A percentile compares a stretch with the other conserved stretches of the same genome.
These are phyloP conservation scores for Drosophila tani DNA, from an alignment of 1,140 invertebrate species.

Conservation along the genomic window DNA sequence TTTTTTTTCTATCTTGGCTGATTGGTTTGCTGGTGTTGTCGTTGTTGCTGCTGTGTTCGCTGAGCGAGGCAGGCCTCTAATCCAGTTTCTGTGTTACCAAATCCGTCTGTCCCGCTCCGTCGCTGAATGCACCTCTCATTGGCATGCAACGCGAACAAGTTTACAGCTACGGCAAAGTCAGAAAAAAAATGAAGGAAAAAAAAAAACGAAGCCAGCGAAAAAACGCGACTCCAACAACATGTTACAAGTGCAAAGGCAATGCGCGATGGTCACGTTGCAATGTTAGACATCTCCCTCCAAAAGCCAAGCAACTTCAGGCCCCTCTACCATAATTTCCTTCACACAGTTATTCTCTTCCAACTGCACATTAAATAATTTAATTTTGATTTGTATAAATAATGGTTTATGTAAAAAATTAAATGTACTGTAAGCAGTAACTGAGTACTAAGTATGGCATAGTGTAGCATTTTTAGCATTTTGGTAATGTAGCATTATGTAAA, in stretches of 20 bases:
- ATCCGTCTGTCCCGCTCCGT: constrained; percentile 14
- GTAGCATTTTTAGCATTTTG: too few species aligned
- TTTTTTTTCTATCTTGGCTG: constrained; percentile 26
- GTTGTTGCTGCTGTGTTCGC: constrained; percentile 4
- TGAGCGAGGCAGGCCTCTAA: constrained; percentile 58
- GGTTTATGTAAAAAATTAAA: too few species aligned
- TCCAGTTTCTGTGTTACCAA: constrained; percentile 68
- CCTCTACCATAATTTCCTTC: constrained; percentile 59
- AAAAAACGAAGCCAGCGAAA: constrained; percentile 19
- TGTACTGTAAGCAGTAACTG: too few species aligned
- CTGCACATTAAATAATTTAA: not conserved
- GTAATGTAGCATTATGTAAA: too few species aligned
- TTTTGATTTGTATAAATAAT: not conserved
- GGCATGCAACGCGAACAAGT: constrained; percentile 68
- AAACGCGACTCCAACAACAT: constrained; percentile 63
- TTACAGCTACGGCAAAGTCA: constrained; percentile 68
- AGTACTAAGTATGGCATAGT: too few species aligned
- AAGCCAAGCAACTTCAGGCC: constrained; percentile 37
- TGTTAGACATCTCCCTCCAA: constrained; percentile 61
- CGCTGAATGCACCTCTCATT: constrained; percentile 30
- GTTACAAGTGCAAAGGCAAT: constrained; percentile 77
- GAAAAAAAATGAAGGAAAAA: constrained; percentile 20
- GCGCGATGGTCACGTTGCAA: constrained; percentile 77
- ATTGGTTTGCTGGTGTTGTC: constrained; percentile 26
- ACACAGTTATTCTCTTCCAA: constrained; percentile 63